Conservation (phyloP, 2,113 vertebrate species). For the Bombycilla garrulus region DNA sequence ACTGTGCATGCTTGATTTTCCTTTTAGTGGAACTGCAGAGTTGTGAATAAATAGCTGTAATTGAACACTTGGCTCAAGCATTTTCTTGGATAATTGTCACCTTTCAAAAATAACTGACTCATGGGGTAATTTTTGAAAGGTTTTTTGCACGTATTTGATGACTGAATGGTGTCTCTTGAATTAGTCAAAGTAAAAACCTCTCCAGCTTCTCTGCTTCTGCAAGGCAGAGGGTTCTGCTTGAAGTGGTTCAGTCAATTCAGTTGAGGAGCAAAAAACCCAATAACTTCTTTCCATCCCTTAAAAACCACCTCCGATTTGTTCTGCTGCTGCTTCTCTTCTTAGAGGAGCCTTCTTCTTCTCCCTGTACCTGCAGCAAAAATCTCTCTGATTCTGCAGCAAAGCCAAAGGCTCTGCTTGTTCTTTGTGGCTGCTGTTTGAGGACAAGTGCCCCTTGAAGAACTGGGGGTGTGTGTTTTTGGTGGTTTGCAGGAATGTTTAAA, state of each 20-base stretch:
- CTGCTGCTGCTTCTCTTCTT: neutral
- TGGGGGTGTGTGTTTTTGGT: neutral
- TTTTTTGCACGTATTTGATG: neutral
- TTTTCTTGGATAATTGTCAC: slow-evolving; percentile 1
- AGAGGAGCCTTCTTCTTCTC: neutral
- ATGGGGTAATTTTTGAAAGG: neutral
- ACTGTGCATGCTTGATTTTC: neutral
- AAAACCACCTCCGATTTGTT: neutral
- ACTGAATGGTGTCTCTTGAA: neutral
- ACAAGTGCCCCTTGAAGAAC: neutral
- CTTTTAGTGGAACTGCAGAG: neutral
- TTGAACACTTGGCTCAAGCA: neutral
- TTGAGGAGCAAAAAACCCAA: accelerated
- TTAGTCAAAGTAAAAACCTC: neutral
- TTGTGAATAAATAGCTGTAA: slow-evolving; percentile 13
- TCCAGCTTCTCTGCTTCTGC: neutral
- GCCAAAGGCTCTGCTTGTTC: neutral
- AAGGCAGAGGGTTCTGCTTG: neutral
- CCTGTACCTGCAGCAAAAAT: too few relatives aligned
- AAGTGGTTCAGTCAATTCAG: neutral
- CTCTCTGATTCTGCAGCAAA: neutral
- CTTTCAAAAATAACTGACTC: slow-evolving; percentile 28
- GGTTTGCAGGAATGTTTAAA: neutral
- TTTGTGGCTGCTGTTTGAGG: neutral
- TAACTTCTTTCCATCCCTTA: neutral